Base-by-base conservation (phyloP, 2,113 vertebrate species). In the Cavia porcellus region DNA sequence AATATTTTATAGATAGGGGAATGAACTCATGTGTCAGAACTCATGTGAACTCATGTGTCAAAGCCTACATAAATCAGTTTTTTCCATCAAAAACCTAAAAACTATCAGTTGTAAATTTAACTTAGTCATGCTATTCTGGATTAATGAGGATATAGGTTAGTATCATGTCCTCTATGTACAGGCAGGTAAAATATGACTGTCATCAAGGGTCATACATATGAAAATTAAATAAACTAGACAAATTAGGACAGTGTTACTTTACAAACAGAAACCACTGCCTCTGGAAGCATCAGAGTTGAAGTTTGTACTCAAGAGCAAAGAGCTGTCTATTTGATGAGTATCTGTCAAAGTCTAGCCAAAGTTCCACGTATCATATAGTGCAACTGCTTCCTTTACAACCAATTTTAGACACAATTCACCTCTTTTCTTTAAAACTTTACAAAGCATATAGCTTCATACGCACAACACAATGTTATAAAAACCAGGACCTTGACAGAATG, bases 361-460 rank as follows among this genome's bases (percentile, higher is more conserved):
- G 32, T n/a, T 25, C 24, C 68, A 66, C 7, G n/a, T 35, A 55
- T 79, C 66, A 35, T 22, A 82, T 9, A 88, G 81, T 42, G 25
- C 70, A 92, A 61, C 74, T 35, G 94, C 32, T 47, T 89, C 68
- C 91, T 96, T 96, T 70, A 96, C 32, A 94, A 93, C 50, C 11
- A 97, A 92, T 68, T 93, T 95, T 87, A 89, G 42, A 45, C 0
- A 66, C n/a, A 95, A 75, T 64, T 9, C 17, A 93, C 61, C 38
- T 72, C 70, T 89, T 77, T 93, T 74, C 66, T 86, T 90, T 83
- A 95, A 96, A 81, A 75, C 19, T 45, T 11, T 45, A 42, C 0
- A 95, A 74, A 90, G 19, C 9, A 85, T 61, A 55, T 66, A 86
- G 92, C 24, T 95, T 97, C 90, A 96, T 80, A 77, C 96, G 68